phyloP scores from a whole-genome alignment of 2,113 vertebrate species.

The Python bivittatus region DNA sequence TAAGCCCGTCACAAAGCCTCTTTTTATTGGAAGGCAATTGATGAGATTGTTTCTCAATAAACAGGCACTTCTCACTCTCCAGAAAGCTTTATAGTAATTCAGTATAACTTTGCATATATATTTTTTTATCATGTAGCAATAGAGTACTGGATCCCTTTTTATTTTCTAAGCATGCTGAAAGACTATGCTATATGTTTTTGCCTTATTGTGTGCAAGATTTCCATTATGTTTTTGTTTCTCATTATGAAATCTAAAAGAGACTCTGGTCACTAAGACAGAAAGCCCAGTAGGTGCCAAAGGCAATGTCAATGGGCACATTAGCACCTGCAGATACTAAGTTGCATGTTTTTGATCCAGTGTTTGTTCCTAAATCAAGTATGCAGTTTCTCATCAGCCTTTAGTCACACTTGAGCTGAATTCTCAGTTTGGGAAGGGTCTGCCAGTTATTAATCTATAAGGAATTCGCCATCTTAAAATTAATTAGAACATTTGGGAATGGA shows the following conservation, averaged over 20 bases:
- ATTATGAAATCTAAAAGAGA: not conserved
- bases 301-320: not conserved
- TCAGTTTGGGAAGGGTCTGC: not conserved
- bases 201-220: not conserved
- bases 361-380: conserved; percentile 43
- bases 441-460: not conserved
- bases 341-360: not conserved
- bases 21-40: not conserved
- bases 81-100: not conserved
- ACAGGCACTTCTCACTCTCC: not conserved
- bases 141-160: not conserved
- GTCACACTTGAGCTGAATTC: not conserved
- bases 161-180: not conserved
- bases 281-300: not conserved
- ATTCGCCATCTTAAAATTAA: not conserved
- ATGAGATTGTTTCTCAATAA: not conserved
- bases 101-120: not conserved
- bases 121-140: not conserved
- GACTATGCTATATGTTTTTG: not conserved
- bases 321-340: not conserved
- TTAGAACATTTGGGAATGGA: not conserved
- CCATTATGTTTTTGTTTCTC: not conserved
- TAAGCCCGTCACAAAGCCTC: not conserved
- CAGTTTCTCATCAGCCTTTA: conserved; percentile 1
- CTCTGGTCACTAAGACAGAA: not conserved